phyloP scores from a whole-genome alignment of 2,113 vertebrate genomes.

The Telmatochromis sp. region DNA sequence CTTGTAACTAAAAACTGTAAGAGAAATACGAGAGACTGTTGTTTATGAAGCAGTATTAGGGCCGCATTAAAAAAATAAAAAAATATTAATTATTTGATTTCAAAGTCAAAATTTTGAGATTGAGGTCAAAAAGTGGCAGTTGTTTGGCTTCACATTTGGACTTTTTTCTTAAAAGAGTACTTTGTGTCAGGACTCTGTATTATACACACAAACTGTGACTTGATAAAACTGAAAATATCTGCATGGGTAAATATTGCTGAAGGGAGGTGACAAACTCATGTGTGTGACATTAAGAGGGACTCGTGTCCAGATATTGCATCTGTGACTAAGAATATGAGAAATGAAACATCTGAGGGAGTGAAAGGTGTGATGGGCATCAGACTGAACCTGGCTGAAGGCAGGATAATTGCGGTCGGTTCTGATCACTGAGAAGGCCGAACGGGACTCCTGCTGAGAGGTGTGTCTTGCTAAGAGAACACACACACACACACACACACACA shows the following conservation, averaged over 20 bases:
- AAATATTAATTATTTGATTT: not conserved
- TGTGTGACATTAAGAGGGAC: not conserved
- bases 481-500: conserved; percentile 34
- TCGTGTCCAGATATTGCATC: rapidly evolving
- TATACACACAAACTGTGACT: not conserved
- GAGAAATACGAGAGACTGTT: not conserved
- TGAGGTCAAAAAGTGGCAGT: not conserved
- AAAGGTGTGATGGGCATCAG: not conserved
- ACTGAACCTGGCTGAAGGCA: not conserved
- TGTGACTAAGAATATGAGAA: not conserved
- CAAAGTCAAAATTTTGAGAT: not conserved
- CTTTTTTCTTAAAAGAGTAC: not conserved
- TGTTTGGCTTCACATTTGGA: not conserved
- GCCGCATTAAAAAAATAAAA: not conserved
- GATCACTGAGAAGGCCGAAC: conserved; percentile 28
- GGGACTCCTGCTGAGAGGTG: not conserved
- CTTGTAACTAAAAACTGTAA: not conserved
- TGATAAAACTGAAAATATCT: not conserved
- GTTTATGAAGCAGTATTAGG: not conserved
- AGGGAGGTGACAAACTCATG: not conserved
- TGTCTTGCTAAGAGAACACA: not conserved
- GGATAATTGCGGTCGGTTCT: not conserved
- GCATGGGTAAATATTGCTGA: not conserved
- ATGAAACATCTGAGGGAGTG: not conserved
- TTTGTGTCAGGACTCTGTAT: not conserved